Evolutionary conservation across 2,888 invertebrate genomes (phyloP), one percentile per base, ranked within the genome.

Genomic region (Cyclophora albipunctata): DNA sequence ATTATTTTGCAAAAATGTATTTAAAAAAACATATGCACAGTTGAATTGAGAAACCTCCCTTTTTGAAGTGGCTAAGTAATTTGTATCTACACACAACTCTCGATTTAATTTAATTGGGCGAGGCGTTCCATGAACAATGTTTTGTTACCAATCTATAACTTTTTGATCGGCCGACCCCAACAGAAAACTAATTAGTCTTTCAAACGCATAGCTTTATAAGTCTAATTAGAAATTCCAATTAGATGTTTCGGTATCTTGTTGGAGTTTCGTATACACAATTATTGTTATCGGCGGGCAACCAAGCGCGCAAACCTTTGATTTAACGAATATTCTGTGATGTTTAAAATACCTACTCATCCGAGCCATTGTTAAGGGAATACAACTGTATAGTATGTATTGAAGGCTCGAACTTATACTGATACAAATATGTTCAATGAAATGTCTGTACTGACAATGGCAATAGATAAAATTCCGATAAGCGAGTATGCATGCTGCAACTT

Each of bases 161-260:
- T 69, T 71, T 66, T 66, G 64, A 67, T 70, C 67, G 37, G 37
- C 37, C 37, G 65, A 63, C 63, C 68, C 69, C 70, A 67, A 76
- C 73, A 62, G 67, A 64, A 80, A 82, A 80, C 83, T 81, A 84
- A 85, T 86, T 84, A 84, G 79, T 54, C 59, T 55, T 58, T 50
- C 51, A 62, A 62, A 57, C 57, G 49, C 55, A 53, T 50, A 48
- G 60, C 67, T 66, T 74, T 64, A 66, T 67, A 69, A 73, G 71
- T 79, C 80, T 84, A 84, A 85, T 86, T 84, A 82, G 74, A 83
- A 84, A 86, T 87, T 86, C 87, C 86, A 85, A 84, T 86, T 84
- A 84, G 82, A 84, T 84, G 81, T 85, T 84, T 78, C 71, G 72
- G 56, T 64, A 71, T 73, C 82, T 80, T 77, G 77, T 74, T 70